phyloP scores from a whole-genome alignment of 2,113 vertebrate species.

The Paradisaea rubra region DNA sequence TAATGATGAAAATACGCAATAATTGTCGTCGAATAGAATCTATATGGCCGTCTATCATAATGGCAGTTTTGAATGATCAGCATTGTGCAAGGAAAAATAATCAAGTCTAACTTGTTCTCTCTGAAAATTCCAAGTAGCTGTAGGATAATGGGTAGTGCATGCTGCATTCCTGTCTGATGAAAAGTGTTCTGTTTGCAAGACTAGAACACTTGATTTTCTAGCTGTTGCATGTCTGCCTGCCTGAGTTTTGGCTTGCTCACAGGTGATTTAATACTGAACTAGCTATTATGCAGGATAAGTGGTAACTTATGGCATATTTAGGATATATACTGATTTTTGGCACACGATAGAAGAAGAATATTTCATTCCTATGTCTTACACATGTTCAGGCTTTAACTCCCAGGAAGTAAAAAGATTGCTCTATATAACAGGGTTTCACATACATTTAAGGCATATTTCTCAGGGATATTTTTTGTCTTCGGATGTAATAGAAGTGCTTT shows the following conservation, averaged over 20 bases:
- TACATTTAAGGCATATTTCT: not conserved
- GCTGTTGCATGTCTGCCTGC: not conserved
- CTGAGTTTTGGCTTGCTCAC: not conserved
- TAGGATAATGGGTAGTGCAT: not conserved
- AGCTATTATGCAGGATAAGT: not conserved
- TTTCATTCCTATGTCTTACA: not conserved
- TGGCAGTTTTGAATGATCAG: not conserved
- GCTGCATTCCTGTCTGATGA: not conserved
- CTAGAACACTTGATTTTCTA: not conserved
- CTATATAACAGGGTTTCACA: fast-evolving
- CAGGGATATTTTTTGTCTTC: not conserved
- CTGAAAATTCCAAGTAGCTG: not conserved
- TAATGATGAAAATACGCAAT: not conserved
- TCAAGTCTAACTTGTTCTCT: not conserved
- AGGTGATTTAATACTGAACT: not conserved
- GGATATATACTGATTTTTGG: not conserved
- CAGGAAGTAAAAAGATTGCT: not conserved
- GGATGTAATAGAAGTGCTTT: not conserved
- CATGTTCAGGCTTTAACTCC: not conserved
- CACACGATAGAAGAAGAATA: not conserved
- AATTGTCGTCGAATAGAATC: not conserved
- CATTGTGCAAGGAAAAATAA: not conserved
- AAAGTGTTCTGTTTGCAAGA: not conserved
- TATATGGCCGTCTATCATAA: not conserved
- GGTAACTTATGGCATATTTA: not conserved